Base-by-base conservation (phyloP, 2,888 invertebrate genomes). In the Tiliacea citrago region DNA sequence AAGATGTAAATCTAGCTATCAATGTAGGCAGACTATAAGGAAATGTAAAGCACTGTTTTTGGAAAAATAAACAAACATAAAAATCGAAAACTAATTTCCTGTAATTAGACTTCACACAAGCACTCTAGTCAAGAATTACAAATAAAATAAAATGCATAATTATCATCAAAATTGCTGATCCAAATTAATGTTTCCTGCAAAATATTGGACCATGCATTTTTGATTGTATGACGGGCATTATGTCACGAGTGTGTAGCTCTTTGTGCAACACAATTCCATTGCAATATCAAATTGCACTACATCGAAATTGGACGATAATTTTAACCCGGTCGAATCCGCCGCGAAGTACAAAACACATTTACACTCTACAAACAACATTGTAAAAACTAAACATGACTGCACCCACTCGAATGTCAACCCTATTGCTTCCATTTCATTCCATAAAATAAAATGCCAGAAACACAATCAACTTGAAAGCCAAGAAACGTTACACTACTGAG, bases 401-500 rank as follows among this genome's bases (percentile, higher is more conserved):
- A 62, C 29, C 67, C 81, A 57, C 77, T 80, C 53, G 57, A 83
- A 68, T 83, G 53, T 75, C 73, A 79, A 76, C 77, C 82, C 47
- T 82, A 73, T 53, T 73, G 76, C 76, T 60, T 75, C 73, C 68
- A 76, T 68, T 87, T 73, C 73, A 77, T 74, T 72, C 69, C 63
- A 75, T 78, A 73, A 79, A 85, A 82, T 85, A 78, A 80, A 85
- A 79, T 82, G 63, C 70, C 55, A 73, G 72, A 73, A 73, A 79
- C 67, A 78, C 79, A 76, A 84, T 82, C 79, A 81, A 79, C 75
- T 29, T 84, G 68, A 86, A 88, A 88, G 81, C 82, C 75, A 79
- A 65, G 74, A 71, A 83, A 76, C 69, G 72, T 75, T 85, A 81
- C 71, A 81, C 83, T 81, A 76, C 80, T 81, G 81, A 55, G 67